Evolutionary conservation across 2,888 invertebrate species (phyloP).

Genomic region (Cosmopolites sordidus): DNA sequence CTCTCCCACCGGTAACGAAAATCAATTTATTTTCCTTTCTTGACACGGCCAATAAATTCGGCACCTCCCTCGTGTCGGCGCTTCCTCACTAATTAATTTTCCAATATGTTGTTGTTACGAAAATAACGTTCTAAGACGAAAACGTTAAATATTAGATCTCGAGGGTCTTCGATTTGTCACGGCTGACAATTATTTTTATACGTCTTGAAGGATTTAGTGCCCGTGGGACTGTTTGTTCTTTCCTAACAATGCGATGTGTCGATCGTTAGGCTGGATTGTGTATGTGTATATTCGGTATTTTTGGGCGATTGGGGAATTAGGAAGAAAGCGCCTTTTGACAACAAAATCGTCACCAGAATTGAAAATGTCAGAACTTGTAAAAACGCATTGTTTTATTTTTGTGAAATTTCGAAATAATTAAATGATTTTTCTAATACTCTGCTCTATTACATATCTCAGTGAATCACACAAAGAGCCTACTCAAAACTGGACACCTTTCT

Average conservation of each 20-base stretch:
- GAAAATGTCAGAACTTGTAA: too few relatives aligned
- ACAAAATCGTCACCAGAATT: too few relatives aligned
- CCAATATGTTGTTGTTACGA: conserved; percentile 18
- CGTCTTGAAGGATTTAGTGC: conserved; percentile 15
- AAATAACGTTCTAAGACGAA: conserved; percentile 15
- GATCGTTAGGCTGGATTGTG: conserved; percentile 6
- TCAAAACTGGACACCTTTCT: too few relatives aligned
- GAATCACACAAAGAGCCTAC: too few relatives aligned
- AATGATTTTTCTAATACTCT: too few relatives aligned
- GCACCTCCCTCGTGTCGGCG: conserved; percentile 18
- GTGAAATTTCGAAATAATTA: too few relatives aligned
- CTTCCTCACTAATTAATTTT: conserved; percentile 18
- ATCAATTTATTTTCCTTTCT: conserved; percentile 18
- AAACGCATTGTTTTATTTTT: too few relatives aligned
- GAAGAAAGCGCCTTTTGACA: not conserved
- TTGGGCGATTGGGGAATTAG: not conserved
- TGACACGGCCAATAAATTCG: conserved; percentile 19
- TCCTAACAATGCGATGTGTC: conserved; percentile 17
- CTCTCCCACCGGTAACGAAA: conserved; percentile 3
- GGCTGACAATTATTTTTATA: conserved; percentile 20
- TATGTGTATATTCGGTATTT: not conserved
- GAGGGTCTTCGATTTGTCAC: conserved; percentile 20
- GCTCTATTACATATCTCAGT: too few relatives aligned
- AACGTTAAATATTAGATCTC: conserved; percentile 19
- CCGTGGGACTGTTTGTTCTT: conserved; percentile 12